Evolutionary conservation across 2,888 invertebrate species (phyloP).

Genomic region (Drosophila atroscutellata): DNA sequence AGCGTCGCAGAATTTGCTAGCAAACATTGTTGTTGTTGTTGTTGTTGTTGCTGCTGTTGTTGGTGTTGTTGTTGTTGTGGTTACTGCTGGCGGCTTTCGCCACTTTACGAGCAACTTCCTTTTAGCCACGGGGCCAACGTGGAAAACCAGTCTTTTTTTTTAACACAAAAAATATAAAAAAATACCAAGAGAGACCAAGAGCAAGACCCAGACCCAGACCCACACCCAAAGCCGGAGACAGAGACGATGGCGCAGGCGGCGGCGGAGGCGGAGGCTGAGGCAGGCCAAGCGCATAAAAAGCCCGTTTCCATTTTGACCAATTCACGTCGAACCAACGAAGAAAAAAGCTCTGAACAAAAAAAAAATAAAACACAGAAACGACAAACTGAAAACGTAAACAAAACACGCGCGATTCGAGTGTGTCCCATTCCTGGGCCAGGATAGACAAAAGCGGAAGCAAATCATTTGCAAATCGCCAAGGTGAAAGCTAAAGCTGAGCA

Average conservation of each 20-base stretch:
- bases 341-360: neutral
- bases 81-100: conserved; percentile 70
- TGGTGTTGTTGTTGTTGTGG: conserved; percentile 23
- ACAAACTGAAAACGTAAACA: conserved; percentile 50
- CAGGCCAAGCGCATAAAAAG: conserved; percentile 5
- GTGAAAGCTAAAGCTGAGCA: conserved; percentile 62
- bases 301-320: conserved; percentile 2
- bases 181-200: conserved; percentile 30
- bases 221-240: conserved; percentile 10
- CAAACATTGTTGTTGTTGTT: conserved; percentile 24
- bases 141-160: conserved; percentile 55
- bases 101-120: conserved; percentile 77
- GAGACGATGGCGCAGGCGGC: neutral
- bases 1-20: conserved; percentile 62
- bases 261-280: neutral
- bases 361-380: conserved; percentile 3
- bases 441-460: conserved; percentile 56
- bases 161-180: conserved; percentile 3
- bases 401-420: conserved; percentile 28
- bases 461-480: conserved; percentile 63
- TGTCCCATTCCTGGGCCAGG: conserved; percentile 32
- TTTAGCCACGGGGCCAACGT: conserved; percentile 61
- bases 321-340: conserved; percentile 9
- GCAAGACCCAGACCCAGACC: conserved; percentile 31
- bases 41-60: conserved; percentile 33